These are phyloP conservation scores for Zingel zingel DNA, from an alignment of 2,113 vertebrate species.

Conservation along the genomic window DNA sequence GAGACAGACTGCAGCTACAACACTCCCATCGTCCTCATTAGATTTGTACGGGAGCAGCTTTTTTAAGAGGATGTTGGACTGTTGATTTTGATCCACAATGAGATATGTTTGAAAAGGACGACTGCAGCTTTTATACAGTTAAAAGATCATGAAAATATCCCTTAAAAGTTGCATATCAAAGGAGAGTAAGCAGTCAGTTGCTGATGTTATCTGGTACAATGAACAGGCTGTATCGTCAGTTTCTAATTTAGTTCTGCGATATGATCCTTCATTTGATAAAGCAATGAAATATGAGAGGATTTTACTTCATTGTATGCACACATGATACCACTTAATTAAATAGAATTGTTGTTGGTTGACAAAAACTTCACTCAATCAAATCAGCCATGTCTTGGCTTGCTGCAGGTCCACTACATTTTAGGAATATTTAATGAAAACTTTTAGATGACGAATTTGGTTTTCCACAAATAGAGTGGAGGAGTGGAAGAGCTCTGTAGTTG, in stretches of 20 bases:
- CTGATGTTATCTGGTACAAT: neutral
- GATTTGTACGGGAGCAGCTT: neutral
- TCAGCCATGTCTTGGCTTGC: neutral
- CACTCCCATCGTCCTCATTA: neutral
- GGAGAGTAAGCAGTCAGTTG: neutral
- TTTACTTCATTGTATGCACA: neutral
- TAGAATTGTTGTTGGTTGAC: neutral
- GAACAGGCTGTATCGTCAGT: neutral
- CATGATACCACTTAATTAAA: neutral
- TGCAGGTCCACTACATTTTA: neutral
- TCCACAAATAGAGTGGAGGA: neutral
- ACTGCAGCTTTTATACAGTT: neutral
- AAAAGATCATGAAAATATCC: neutral
- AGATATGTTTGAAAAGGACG: neutral
- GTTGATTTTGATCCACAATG: neutral
- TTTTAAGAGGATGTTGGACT: neutral
- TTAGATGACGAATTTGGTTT: neutral
- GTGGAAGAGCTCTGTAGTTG: neutral
- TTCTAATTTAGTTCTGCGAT: neutral
- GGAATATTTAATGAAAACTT: neutral
- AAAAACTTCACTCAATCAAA: neutral
- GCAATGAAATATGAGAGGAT: neutral
- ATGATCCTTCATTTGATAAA: neutral
- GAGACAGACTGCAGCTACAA: conserved; percentile 5
- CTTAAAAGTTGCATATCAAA: neutral